Evolutionary conservation across 2,888 invertebrate genomes (phyloP), one percentile per base, ranked within the genome.

Genomic region (Phalera bucephala): DNA sequence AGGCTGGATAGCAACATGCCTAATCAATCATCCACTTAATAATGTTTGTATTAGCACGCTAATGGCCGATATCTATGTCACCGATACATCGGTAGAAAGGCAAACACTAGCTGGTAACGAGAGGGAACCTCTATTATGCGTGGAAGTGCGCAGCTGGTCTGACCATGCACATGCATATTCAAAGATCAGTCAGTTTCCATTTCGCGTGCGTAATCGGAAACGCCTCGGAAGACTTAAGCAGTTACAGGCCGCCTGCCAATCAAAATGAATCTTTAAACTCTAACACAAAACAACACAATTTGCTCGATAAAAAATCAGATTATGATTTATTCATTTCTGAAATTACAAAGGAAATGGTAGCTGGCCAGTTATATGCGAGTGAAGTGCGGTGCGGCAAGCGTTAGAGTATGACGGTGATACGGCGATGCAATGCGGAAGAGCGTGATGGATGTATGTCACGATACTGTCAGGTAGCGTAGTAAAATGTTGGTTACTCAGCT

Each of bases 141-240:
- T 64, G 63, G 72, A 72, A 72, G 64, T 67, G 58, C 58, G 64
- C 67, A 74, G 64, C 62, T 68, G 64, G 51, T 33, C 49, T 58
- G 59, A 58, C 59, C 64, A 62, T 76, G 72, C 67, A 62, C 77
- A 85, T 85, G 64, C 79, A 87, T 86, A 87, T 87, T 86, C 85
- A 86, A 84, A 86, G 81, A 83, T 85, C 79, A 71, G 80, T 82
- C 77, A 71, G 80, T 84, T 84, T 84, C 77, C 81, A 86, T 84
- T 87, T 85, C 77, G 78, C 72, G 73, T 78, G 71, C 78, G 81
- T 82, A 87, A 85, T 84, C 84, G 82, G 83, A 82, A 86, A 81
- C 72, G 70, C 66, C 72, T 70, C 68, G 63, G 66, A 66, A 65
- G 63, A 45, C 54, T 61, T n/a, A n/a, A n/a, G n/a, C n/a, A n/a